Percentiles rank a stretch among this genome's conserved stretches.
Conservation (phyloP, 1,140 invertebrate species). For the Neotoxoptera formosana region DNA sequence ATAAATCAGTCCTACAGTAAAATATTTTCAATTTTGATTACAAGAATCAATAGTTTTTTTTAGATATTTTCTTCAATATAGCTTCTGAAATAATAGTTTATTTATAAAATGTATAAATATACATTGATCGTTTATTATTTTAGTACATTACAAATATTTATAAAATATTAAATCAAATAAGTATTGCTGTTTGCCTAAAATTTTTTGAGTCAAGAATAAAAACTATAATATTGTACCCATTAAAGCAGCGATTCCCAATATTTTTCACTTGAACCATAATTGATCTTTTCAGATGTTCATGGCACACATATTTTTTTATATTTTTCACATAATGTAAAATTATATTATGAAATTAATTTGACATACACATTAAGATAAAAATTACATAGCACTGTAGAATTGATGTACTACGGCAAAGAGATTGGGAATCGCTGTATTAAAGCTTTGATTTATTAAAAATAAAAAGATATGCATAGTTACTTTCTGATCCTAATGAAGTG, state of each 20-base stretch:
- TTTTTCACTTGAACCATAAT: no score
- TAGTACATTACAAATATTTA: not conserved
- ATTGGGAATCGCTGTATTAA: not conserved
- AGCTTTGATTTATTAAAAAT: not conserved
- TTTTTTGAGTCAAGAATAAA: no score
- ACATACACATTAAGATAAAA: not conserved
- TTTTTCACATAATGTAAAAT: no score
- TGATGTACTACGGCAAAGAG: not conserved
- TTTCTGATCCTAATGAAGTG: slow-evolving; percentile 4
- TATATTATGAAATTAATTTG: not conserved
- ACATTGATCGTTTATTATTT: not conserved
- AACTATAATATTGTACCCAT: no score
- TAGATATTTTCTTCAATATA: not conserved
- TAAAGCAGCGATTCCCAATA: no score
- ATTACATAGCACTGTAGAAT: not conserved
- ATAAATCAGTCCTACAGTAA: not conserved
- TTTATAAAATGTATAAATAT: not conserved
- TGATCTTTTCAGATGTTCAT: no score
- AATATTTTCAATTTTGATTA: not conserved
- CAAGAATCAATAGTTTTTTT: no score
- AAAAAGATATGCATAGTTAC: not conserved
- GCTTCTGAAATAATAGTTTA: not conserved
- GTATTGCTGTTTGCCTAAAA: no score
- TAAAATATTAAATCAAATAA: no score
- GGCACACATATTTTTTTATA: no score